phyloP scores from a whole-genome alignment of 92 coral and sea anemone species.

The Diadumene lineata region DNA sequence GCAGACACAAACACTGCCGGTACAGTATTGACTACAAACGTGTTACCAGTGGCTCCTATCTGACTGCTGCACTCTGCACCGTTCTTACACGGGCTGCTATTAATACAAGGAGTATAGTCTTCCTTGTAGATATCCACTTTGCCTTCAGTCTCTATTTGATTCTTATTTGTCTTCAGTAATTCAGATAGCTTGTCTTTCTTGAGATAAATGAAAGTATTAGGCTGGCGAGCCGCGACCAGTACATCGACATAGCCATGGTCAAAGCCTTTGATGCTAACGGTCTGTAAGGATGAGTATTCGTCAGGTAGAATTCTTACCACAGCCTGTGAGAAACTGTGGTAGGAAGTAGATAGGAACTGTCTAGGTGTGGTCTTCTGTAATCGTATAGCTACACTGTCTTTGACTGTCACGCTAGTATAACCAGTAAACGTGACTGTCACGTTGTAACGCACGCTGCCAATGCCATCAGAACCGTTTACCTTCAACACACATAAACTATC shows the following conservation, averaged over 20 bases:
- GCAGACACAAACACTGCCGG: slow-evolving; percentile 73
- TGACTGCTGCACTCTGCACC: slow-evolving; percentile 87
- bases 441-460: slow-evolving; percentile 57
- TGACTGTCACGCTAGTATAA: slow-evolving; percentile 56
- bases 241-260: slow-evolving; percentile 70
- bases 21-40: slow-evolving; percentile 38
- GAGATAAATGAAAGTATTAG: slow-evolving; percentile 39
- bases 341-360: slow-evolving; percentile 61
- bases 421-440: slow-evolving; percentile 72
- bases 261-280: slow-evolving; percentile 66
- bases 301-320: slow-evolving; percentile 49
- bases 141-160: slow-evolving; percentile 59
- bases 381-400: slow-evolving; percentile 73
- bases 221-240: slow-evolving; percentile 50
- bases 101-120: slow-evolving; percentile 85
- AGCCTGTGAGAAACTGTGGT: slow-evolving; percentile 59
- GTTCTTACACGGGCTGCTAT: slow-evolving; percentile 72
- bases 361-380: slow-evolving; percentile 50
- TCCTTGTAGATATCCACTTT: slow-evolving; percentile 54
- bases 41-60: slow-evolving; percentile 54
- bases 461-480: slow-evolving; percentile 80
- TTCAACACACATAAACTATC: slow-evolving; percentile 51
- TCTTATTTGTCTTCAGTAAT: slow-evolving; percentile 55
- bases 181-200: slow-evolving; percentile 54
- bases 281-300: slow-evolving; percentile 51